Evolutionary conservation across 2,888 invertebrate species (phyloP).

Genomic region (Osmoderma eremita): DNA sequence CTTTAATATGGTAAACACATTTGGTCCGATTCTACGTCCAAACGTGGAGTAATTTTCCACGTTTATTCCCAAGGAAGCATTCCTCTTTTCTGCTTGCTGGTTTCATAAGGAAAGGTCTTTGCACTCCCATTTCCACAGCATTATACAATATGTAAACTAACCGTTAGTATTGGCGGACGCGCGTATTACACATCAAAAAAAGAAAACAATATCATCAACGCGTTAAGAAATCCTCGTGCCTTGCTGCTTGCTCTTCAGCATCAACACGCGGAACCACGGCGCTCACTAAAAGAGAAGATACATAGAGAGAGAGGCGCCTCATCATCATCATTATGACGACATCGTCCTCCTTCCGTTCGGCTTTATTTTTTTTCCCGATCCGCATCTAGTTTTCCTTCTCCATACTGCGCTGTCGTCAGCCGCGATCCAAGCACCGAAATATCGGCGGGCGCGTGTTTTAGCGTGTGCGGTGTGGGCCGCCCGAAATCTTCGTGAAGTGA

Average conservation of each 20-base stretch:
- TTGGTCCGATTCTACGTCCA: too few relatives aligned
- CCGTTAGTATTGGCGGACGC: slow-evolving; percentile 35
- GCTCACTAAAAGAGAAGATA: too few relatives aligned
- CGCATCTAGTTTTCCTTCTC: slow-evolving; percentile 16
- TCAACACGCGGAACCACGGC: too few relatives aligned
- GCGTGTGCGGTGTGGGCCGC: slow-evolving; percentile 40
- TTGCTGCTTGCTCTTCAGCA: background rate
- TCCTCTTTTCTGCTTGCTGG: slow-evolving; percentile 8
- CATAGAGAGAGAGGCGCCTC: slow-evolving; percentile 21
- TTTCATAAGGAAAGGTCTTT: slow-evolving; percentile 26
- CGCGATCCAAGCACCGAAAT: slow-evolving; percentile 3
- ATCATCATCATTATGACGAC: slow-evolving; percentile 24
- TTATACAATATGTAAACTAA: slow-evolving; percentile 37
- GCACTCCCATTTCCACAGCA: slow-evolving; percentile 32
- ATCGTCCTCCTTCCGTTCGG: slow-evolving; percentile 23
- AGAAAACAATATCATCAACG: slow-evolving; percentile 19
- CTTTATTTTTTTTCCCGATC: slow-evolving; percentile 14
- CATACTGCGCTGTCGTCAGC: too few relatives aligned
- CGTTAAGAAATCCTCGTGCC: slow-evolving; percentile 14
- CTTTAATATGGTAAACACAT: too few relatives aligned
- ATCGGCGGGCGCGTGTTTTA: slow-evolving; percentile 12
- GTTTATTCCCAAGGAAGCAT: slow-evolving; percentile 7
- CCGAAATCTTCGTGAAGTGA: slow-evolving; percentile 54
- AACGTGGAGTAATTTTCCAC: background rate
- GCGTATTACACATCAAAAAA: slow-evolving; percentile 18